phyloP scores from a whole-genome alignment of 2,113 vertebrate species.

The Propithecus coquereli region DNA sequence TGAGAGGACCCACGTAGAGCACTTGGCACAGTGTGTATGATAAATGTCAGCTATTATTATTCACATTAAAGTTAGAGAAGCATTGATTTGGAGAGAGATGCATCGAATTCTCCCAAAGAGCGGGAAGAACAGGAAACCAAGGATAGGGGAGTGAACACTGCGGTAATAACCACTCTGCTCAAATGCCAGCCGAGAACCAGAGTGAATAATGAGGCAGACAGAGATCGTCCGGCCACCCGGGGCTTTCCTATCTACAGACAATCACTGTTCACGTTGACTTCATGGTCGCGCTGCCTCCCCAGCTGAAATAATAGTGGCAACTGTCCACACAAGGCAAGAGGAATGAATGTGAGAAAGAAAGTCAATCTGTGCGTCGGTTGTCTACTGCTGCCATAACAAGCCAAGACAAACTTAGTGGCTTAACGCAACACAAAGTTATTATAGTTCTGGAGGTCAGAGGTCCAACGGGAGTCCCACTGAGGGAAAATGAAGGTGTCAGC shows the following conservation, averaged over 20 bases:
- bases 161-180: conserved; percentile 22
- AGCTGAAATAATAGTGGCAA: conserved; percentile 27
- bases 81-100: background rate
- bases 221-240: background rate
- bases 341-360: background rate
- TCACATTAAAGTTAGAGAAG: background rate
- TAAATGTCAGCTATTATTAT: background rate
- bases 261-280: background rate
- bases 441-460: background rate
- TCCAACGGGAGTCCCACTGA: too few relatives aligned
- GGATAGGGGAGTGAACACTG: conserved; percentile 14
- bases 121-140: background rate
- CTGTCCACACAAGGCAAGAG: conserved; percentile 13
- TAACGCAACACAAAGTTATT: background rate
- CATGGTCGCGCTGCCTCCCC: background rate
- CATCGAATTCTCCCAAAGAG: background rate
- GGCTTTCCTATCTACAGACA: background rate
- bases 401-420: background rate
- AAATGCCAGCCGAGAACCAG: conserved; percentile 33
- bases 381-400: background rate
- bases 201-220: background rate
- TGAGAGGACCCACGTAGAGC: background rate
- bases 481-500: background rate
- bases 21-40: background rate
- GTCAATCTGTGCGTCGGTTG: background rate